Conservation (phyloP, 2,888 invertebrate species). For the Odontocolon sp. region DNA sequence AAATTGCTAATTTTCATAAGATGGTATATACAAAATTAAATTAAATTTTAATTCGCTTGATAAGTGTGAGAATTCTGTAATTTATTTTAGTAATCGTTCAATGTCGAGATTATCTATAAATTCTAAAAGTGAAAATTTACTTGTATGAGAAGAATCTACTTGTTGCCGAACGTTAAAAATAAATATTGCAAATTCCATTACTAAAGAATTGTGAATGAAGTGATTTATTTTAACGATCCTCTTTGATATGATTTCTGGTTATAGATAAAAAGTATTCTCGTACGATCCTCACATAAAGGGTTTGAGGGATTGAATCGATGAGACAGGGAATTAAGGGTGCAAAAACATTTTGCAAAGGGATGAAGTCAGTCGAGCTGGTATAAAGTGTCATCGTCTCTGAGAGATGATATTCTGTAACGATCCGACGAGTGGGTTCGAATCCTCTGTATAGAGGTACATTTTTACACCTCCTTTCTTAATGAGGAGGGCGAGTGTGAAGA, state of each 20-base stretch:
- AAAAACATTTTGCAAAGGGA: constrained; percentile 26
- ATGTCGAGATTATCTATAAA: too few relatives aligned
- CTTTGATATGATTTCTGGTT: background rate
- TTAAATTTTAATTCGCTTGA: too few relatives aligned
- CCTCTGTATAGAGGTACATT: constrained; percentile 3
- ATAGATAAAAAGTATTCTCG: background rate
- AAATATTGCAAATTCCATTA: too few relatives aligned
- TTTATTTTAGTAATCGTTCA: too few relatives aligned
- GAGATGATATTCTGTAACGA: constrained; percentile 63
- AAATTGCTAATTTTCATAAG: too few relatives aligned
- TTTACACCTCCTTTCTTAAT: background rate
- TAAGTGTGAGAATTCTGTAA: too few relatives aligned
- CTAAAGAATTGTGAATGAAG: too few relatives aligned
- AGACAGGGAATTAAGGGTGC: constrained; percentile 36
- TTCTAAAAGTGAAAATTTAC: too few relatives aligned
- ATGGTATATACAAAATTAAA: too few relatives aligned
- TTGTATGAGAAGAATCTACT: too few relatives aligned
- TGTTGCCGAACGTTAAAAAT: too few relatives aligned
- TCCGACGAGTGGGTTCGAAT: constrained; percentile 52
- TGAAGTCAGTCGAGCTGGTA: constrained; percentile 9
- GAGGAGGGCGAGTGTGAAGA: constrained; percentile 1
- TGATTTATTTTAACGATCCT: constrained; percentile 11
- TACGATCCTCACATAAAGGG: constrained; percentile 26
- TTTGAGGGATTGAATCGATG: background rate
- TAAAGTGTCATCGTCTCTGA: constrained; percentile 31